phyloP scores from a whole-genome alignment of 2,888 invertebrate genomes.

The Drosophila anceps region DNA sequence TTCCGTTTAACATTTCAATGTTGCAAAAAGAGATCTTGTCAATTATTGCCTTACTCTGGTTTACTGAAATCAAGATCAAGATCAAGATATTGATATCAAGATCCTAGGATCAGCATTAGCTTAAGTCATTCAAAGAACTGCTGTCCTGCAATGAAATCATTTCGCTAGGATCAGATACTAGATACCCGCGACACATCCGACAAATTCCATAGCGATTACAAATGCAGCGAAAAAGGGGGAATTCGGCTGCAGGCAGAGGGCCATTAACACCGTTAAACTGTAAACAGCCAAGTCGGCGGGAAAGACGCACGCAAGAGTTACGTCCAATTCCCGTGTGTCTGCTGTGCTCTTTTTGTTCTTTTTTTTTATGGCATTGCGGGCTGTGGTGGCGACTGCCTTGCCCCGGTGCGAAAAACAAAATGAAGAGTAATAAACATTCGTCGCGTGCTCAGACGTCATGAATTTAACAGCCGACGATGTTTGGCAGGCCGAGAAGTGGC shows the following conservation, averaged over 20 bases:
- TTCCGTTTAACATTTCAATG: too few relatives aligned
- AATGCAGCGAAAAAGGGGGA: background rate
- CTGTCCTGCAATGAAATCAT: too few relatives aligned
- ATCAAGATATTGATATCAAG: too few relatives aligned
- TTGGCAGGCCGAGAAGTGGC: conserved; percentile 33
- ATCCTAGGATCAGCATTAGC: background rate
- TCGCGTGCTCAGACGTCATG: conserved; percentile 75
- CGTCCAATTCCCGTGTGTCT: conserved; percentile 11
- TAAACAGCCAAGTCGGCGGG: conserved; percentile 33
- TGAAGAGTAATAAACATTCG: conserved; percentile 64
- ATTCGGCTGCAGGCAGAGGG: conserved; percentile 31
- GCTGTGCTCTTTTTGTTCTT: background rate
- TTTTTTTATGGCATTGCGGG: conserved; percentile 26
- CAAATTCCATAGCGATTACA: conserved; percentile 16
- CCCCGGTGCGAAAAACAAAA: conserved; percentile 52
- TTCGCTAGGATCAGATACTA: background rate
- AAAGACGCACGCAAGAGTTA: conserved; percentile 11
- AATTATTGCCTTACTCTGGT: too few relatives aligned
- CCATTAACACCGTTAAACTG: conserved; percentile 70
- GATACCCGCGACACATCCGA: background rate
- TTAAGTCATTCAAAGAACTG: background rate
- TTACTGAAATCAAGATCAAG: too few relatives aligned
- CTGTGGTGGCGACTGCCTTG: conserved; percentile 33
- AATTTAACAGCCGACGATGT: conserved; percentile 60
- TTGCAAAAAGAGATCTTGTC: too few relatives aligned